Evolutionary conservation across 2,888 invertebrate species (phyloP).

Genomic region (Aspidapion aeneum): DNA sequence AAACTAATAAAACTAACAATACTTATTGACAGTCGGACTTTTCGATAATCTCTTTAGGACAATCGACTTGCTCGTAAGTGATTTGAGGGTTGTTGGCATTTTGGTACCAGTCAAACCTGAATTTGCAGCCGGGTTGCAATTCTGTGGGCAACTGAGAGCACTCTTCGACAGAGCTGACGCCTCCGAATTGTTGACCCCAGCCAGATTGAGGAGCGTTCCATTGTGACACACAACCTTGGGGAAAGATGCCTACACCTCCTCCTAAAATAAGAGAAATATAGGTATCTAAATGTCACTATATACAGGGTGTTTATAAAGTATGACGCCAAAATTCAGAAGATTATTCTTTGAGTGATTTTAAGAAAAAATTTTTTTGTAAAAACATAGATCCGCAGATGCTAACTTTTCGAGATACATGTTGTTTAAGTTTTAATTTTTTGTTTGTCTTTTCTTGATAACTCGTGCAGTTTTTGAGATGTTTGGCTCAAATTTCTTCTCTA

Average conservation of each 20-base stretch:
- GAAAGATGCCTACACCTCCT: constrained; percentile 28
- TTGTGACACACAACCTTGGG: constrained; percentile 25
- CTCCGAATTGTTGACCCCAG: constrained; percentile 29
- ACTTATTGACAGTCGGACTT: background rate
- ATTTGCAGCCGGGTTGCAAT: constrained; percentile 27
- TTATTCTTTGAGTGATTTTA: no score
- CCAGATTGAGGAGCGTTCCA: constrained; percentile 26
- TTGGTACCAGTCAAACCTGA: constrained; percentile 26
- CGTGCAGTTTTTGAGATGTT: no score
- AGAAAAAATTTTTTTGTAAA: no score
- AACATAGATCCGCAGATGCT: no score
- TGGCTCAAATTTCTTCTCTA: no score
- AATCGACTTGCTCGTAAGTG: constrained; percentile 23
- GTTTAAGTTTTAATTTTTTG: no score
- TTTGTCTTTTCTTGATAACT: no score
- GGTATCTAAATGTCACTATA: background rate
- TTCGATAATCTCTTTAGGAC: constrained; percentile 19
- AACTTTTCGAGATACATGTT: no score
- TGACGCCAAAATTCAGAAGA: no score
- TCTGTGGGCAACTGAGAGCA: constrained; percentile 23
- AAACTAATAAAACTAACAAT: no score
- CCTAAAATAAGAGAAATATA: constrained; percentile 11
- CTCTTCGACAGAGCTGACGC: constrained; percentile 22
- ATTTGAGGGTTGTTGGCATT: constrained; percentile 26
- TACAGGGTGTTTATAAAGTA: no score